A percentile compares a stretch with the other conserved stretches of the same genome.
Evolutionary conservation across 2,113 vertebrate genomes (phyloP).

Genomic region (Etia nguti): DNA sequence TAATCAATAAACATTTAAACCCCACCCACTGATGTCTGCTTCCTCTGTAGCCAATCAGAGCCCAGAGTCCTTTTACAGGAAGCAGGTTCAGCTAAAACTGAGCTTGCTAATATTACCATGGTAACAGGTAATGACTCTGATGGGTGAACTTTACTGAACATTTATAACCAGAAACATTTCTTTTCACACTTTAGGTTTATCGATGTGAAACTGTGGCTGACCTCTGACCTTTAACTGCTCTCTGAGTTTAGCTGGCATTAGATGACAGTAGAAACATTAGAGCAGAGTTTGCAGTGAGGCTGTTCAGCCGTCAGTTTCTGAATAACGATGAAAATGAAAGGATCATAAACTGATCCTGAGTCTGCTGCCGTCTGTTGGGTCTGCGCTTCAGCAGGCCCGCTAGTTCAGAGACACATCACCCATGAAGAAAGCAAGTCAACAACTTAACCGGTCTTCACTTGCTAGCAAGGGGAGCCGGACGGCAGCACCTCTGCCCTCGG

Average conservation of each 20-base stretch:
- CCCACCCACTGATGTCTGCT: not conserved
- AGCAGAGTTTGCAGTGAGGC: not conserved
- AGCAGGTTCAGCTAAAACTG: not conserved
- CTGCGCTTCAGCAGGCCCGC: too few species aligned
- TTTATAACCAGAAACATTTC: not conserved
- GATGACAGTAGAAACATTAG: not conserved
- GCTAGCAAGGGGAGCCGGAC: too few species aligned
- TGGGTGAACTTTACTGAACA: not conserved
- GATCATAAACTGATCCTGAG: not conserved
- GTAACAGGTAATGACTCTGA: not conserved
- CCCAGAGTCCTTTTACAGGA: not conserved
- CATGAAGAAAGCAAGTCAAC: too few species aligned
- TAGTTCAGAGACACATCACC: too few species aligned
- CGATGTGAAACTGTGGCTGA: not conserved
- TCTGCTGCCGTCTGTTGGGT: too few species aligned
- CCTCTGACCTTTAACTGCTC: not conserved
- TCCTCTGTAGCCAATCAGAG: not conserved
- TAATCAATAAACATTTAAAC: slow-evolving; percentile 54
- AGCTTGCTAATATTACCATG: not conserved
- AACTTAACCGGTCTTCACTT: too few species aligned
- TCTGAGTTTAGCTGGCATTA: not conserved
- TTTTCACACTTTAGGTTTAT: not conserved
- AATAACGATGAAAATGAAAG: too few species aligned
- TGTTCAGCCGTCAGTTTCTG: not conserved
- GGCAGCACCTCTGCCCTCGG: too few species aligned